Percentiles rank a stretch among this genome's conserved stretches.
Evolutionary conservation across 2,113 vertebrate genomes (phyloP).

Genomic region (Petaurus breviceps): DNA sequence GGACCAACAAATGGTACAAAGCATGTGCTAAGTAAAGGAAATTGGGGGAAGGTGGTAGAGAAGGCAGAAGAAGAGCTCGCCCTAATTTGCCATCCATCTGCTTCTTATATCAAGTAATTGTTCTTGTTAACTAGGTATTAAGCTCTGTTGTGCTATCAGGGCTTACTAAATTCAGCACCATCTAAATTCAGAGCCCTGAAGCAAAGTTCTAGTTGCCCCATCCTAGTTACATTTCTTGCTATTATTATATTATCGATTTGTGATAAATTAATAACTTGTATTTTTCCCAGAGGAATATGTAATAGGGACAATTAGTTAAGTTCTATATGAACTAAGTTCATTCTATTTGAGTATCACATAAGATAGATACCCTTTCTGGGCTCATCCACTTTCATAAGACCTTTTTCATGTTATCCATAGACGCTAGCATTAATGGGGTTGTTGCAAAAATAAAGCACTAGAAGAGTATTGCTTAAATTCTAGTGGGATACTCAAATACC

Average conservation of each 20-base stretch:
- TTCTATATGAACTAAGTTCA: conserved; percentile 24
- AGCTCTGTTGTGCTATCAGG: neutral
- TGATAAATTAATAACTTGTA: neutral
- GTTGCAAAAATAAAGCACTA: neutral
- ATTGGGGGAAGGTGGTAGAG: neutral
- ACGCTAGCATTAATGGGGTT: neutral
- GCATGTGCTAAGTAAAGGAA: neutral
- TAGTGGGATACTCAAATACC: conserved; percentile 41
- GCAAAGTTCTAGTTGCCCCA: neutral
- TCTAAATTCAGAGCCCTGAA: neutral
- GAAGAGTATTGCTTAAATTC: conserved; percentile 17
- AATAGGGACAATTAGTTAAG: neutral
- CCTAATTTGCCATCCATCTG: neutral
- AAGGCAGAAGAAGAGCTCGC: neutral
- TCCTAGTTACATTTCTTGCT: neutral
- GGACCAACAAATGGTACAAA: neutral
- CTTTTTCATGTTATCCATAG: conserved; percentile 9
- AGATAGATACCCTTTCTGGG: conserved; percentile 4
- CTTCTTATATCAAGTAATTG: neutral
- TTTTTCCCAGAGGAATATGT: neutral
- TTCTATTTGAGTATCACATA: conserved; percentile 24
- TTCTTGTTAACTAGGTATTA: neutral
- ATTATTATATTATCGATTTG: neutral
- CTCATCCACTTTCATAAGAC: neutral
- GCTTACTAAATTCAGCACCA: neutral